Base-by-base conservation (phyloP, 2,888 invertebrate genomes). In the Notocelia uddmanniana region DNA sequence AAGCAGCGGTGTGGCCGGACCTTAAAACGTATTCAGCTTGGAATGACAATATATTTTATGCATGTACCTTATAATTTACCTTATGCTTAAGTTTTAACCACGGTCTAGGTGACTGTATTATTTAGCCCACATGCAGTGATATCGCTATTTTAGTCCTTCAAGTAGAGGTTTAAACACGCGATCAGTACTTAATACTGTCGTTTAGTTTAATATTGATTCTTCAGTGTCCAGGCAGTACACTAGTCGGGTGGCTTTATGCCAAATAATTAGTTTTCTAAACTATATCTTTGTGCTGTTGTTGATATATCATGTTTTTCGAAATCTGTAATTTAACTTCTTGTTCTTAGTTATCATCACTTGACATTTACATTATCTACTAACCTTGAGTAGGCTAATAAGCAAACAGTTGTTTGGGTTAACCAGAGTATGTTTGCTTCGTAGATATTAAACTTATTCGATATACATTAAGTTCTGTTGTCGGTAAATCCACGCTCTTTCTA, bases 31-130 rank as follows among this genome's bases (percentile, higher is more conserved):
- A 34, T 19, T 19, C 45, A 52, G 50, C 9, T 50, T 19, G 31
- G 15, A 52, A 48, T 63, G 45, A 34, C 18, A 48, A 48, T 50
- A n/a, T 34, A 21, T 37, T 41, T 26, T 50, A 50, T 50, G 18
- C 19, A 19, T 50, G 50, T 10, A 50, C 18, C 19, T 19, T 11
- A n/a, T 45, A 1, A 45, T 15, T 45, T 8, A 45, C n/a, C n/a
- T 6, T 8, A n/a, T 6, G 45, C 3, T n/a, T 45, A 45, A 45
- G 45, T 45, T 45, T n/a, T n/a, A 15, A 10, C 3, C 21, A 59
- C 21, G 10, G 21, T 6, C 19, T 58, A 37, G 34, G 19, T 37
- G 18, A 37, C 13, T 57, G 34, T 11, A 11, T 57, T 2, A 34
- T 18, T 57, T 34, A 13, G 58, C 15, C 13, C 21, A 13, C 15